Conservation (phyloP, 2,113 vertebrate species). For the Coturnix japonica region DNA sequence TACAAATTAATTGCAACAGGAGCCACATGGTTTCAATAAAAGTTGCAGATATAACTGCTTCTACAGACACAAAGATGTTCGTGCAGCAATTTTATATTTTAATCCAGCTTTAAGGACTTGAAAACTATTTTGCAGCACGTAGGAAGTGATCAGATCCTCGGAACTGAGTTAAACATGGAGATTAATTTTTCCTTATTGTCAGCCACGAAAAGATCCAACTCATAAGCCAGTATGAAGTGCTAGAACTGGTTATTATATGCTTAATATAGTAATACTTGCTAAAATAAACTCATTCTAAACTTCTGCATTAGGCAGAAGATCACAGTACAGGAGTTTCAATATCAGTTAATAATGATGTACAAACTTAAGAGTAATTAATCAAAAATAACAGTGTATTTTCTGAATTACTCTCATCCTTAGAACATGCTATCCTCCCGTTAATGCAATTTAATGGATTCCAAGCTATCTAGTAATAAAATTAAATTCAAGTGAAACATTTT, state of each 20-base stretch:
- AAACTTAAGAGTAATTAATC: not conserved
- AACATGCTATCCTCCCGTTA: not conserved
- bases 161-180: not conserved
- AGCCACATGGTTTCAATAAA: not conserved
- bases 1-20: not conserved
- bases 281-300: not conserved
- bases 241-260: not conserved
- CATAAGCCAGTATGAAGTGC: not conserved
- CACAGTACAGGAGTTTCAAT: not conserved
- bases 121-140: not conserved
- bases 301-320: not conserved
- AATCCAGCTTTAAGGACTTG: not conserved
- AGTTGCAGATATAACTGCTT: not conserved
- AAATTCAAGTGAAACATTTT: not conserved
- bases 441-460: not conserved
- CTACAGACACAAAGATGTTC: not conserved
- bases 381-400: not conserved
- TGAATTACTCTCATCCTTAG: not conserved
- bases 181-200: not conserved
- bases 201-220: not conserved
- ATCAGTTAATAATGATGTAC: not conserved
- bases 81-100: not conserved
- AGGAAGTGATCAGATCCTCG: not conserved
- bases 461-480: not conserved
- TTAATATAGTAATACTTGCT: not conserved